Percentiles rank a stretch among this genome's conserved stretches.
Conservation (phyloP, 2,888 invertebrate species). For the Sclerodermus sp. region DNA sequence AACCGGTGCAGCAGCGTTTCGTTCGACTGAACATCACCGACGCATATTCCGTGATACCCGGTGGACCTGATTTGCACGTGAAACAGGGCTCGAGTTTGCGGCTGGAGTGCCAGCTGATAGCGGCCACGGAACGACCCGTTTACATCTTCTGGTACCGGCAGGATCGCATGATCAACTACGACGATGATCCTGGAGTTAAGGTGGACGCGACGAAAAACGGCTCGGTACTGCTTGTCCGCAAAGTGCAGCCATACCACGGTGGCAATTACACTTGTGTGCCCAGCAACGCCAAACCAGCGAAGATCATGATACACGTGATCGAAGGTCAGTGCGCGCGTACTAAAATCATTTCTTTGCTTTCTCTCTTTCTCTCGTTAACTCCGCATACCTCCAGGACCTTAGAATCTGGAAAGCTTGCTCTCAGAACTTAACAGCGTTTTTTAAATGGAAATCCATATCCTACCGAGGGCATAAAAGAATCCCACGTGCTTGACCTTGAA, state of each 20-base stretch:
- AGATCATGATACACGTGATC: slow-evolving; percentile 42
- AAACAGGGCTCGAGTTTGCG: slow-evolving; percentile 73
- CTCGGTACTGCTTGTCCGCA: slow-evolving; percentile 42
- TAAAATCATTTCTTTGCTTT: neutral
- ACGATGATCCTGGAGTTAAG: slow-evolving; percentile 62
- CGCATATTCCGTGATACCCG: slow-evolving; percentile 71
- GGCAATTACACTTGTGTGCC: slow-evolving; percentile 55
- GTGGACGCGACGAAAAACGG: slow-evolving; percentile 58
- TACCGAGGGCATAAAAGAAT: too few relatives aligned
- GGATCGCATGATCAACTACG: slow-evolving; percentile 84
- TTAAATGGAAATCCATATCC: neutral
- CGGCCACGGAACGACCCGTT: slow-evolving; percentile 70
- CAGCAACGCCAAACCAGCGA: slow-evolving; percentile 38
- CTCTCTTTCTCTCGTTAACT: neutral
- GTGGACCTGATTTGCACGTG: slow-evolving; percentile 71
- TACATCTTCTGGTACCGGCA: slow-evolving; percentile 85
- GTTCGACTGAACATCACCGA: slow-evolving; percentile 59
- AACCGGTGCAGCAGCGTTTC: slow-evolving; percentile 34
- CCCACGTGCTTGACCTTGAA: neutral
- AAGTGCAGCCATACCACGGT: slow-evolving; percentile 45
- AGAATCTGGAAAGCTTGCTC: too few relatives aligned
- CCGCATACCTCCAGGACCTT: neutral
- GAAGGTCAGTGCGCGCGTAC: too few relatives aligned
- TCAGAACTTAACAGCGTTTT: too few relatives aligned
- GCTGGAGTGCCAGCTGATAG: slow-evolving; percentile 70